Base-by-base conservation (phyloP, 2,797 vertebrate species). In the Synaphobranchus kaupii region DNA sequence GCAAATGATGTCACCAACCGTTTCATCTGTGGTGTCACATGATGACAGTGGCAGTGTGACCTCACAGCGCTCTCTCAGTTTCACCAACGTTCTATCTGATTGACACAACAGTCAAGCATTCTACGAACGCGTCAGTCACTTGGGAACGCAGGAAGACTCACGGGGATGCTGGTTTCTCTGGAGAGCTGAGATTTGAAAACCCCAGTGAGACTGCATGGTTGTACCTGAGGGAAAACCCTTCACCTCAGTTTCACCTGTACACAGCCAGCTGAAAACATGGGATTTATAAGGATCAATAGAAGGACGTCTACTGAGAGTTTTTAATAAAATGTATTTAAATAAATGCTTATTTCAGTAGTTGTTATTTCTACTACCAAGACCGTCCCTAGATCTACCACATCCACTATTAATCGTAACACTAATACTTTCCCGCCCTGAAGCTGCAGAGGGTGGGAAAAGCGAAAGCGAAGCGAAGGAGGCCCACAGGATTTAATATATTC, bases 401-500 rank as follows among this genome's bases (percentile, higher is more conserved):
- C 25, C 0, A 7, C 22, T 25, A 66, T n/a, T 66, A 13, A n/a
- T n/a, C 7, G 25, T 66, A 9, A n/a, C 25, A n/a, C 60, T 5
- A 15, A 10, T 56, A 56, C 54, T 56, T 10, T 12, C 10, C 4
- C 15, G 1, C 54, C 10, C 54, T 39, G 9, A 66, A 5, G 60
- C 60, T 66, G 60, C 22, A 66, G 52, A 66, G 78, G 54, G n/a
- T n/a, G n/a, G n/a, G n/a, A n/a, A n/a, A n/a, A n/a, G n/a, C n/a
- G n/a, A n/a, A n/a, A n/a, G n/a, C n/a, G n/a, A n/a, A n/a, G 78
- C 60, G 22, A 82, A 82, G 71, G 25, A n/a, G 52, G 78, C 47
- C 48, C 15, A 71, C 76, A 83, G 86, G 86, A 81, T 82, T 87
- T 89, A 85, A 90, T 86, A 39, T 89, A 86, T 50, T 81, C 15